A percentile compares a stretch with the other conserved stretches of the same genome.
phyloP scores from a whole-genome alignment of 2,113 vertebrate genomes.

The Dipodomys stephensi region DNA sequence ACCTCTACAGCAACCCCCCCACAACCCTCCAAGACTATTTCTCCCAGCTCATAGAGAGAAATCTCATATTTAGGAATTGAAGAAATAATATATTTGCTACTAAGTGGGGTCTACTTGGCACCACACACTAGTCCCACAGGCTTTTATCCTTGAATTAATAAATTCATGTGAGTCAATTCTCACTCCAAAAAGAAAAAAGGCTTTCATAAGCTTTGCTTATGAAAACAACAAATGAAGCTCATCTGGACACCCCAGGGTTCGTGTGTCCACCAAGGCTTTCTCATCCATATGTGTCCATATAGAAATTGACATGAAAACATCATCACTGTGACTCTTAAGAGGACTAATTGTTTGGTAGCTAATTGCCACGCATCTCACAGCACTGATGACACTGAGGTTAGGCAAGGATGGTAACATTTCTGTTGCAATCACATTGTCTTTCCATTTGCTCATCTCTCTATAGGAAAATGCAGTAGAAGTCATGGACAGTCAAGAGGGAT shows the following conservation, averaged over 20 bases:
- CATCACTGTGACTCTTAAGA: background rate
- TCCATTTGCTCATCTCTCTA: background rate
- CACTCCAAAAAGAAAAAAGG: background rate
- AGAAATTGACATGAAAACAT: background rate
- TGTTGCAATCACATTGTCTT: background rate
- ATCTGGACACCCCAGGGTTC: background rate
- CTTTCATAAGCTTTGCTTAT: too few species aligned
- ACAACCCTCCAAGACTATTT: background rate
- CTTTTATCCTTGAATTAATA: background rate
- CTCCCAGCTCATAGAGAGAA: background rate
- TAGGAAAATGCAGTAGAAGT: background rate
- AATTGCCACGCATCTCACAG: background rate
- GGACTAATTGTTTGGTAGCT: background rate
- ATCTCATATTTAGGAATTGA: background rate
- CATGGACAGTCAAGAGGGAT: slow-evolving; percentile 21
- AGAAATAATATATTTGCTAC: background rate
- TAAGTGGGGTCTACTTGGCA: background rate
- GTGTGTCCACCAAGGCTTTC: background rate
- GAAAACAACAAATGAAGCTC: too few species aligned
- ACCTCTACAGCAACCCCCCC: too few species aligned
- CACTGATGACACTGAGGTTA: rapidly evolving
- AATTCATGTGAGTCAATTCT: background rate
- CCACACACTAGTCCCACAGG: background rate
- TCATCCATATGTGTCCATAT: rapidly evolving
- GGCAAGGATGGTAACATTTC: background rate